Percentiles rank a stretch among this genome's conserved stretches.
Conservation (phyloP, 2,113 vertebrate genomes). For the Nesoenas mayeri region DNA sequence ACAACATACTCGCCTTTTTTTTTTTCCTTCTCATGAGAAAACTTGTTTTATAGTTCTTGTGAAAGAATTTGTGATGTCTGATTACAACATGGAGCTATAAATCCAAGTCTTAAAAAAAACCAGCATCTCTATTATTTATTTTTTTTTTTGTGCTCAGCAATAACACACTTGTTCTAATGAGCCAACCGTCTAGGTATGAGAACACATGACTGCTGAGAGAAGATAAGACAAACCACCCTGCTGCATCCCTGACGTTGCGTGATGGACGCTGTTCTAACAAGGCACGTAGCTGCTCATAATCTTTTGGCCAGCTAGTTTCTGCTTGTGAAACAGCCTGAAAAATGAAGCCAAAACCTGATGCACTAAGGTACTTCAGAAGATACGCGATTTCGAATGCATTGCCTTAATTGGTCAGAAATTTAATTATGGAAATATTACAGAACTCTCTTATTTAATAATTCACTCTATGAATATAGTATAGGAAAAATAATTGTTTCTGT, state of each 20-base stretch:
- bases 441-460: background rate
- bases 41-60: slow-evolving; percentile 62
- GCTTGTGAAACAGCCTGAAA: background rate
- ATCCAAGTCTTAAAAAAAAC: slow-evolving; percentile 12
- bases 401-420: background rate
- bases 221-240: background rate
- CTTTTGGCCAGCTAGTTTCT: background rate
- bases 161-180: slow-evolving; percentile 18
- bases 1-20: background rate
- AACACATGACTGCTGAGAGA: background rate
- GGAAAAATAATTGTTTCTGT: background rate
- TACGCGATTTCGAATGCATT: background rate
- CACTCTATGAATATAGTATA: background rate
- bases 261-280: background rate
- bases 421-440: background rate
- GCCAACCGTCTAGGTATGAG: slow-evolving; percentile 33
- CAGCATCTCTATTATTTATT: rapidly evolving
- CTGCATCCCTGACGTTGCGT: background rate
- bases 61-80: slow-evolving; percentile 68
- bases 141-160: background rate
- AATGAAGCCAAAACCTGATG: background rate
- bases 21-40: slow-evolving; percentile 25
- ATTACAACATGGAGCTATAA: slow-evolving; percentile 61
- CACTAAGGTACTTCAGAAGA: background rate
- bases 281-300: background rate